Base-by-base conservation (phyloP, 2,113 vertebrate genomes). In the Archilochus colubris region DNA sequence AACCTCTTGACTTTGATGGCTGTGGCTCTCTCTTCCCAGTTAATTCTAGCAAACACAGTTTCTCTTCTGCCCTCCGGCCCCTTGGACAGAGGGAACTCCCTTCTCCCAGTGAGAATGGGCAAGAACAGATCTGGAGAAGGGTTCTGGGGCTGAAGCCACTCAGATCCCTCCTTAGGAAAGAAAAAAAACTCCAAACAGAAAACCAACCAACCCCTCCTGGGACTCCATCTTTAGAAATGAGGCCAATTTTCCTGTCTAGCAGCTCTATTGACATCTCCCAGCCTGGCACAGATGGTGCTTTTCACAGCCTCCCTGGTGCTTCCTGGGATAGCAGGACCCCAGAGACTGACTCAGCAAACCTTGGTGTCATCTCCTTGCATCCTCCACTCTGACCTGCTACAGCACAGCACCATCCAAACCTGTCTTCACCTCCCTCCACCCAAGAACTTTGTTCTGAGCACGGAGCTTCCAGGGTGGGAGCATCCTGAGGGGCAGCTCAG, bases 161-260 rank as follows among this genome's bases (percentile, higher is more conserved):
- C 48, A 44, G 73, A 51, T 67, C 33, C 64, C 62, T 46, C 80
- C 70, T 82, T 53, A n/a, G 7, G 15, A 40, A 55, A 43, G 28
- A 27, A 46, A 44, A 48, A 55, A 43, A 25, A 28, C 10, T 20
- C 48, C 12, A 46, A 46, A 46, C 44, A 16, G 14, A 16, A 46
- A 46, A 17, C 12, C 44, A 46, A 46, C 48, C 19, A 48, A 48
- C 19, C 48, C 23, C 50, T 12, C 31, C 66, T 48, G 22, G 54
- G 62, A 74, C 55, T 80, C 63, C 66, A 33, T 10, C 80, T 74
- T 79, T 61, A 58, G 61, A 82, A 96, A 97, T 40, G 0, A 97
- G 81, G 92, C 87, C 55, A 57, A 62, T 94, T 84, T 94, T 97
- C 85, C 95, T 2, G 28, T 95, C 96, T 88, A 57, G 93, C 3